Base-by-base conservation (phyloP, 2,888 invertebrate species). In the Rhagophthalmus giganteus region DNA sequence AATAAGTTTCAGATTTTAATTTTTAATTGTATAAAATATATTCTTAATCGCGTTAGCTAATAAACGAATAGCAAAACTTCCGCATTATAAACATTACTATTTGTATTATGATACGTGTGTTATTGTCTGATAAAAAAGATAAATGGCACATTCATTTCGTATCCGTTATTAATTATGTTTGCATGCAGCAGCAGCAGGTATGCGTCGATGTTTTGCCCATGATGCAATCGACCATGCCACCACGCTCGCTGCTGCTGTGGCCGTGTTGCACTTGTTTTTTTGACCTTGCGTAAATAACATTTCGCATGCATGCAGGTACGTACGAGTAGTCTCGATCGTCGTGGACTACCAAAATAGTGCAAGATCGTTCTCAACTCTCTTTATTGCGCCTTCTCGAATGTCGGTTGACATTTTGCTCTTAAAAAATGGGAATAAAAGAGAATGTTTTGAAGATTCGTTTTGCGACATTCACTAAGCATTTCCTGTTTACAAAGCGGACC, bases 401-500 rank as follows among this genome's bases (percentile, higher is more conserved):
- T 9, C 12, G 5, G 12, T 12, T 3, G n/a, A 30, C 30, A 30
- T 30, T 10, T 12, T 13, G 30, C 6, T 30, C 7, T 30, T 30
- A 7, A 30, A 30, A 30, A 20, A 20, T 30, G 30, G 12, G 30
- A 11, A 30, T 30, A 30, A 30, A 30, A 30, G 30, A 30, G 30
- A 30, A 11, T 10, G 30, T 13, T 30, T 30, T 27, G 13, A 27
- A 26, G 27, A 7, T 27, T 10, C 24, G 14, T 14, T 16, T 39
- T 38, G 9, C 20, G 15, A 39, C 20, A 32, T 31, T 13, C 14
- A 26, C 40, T 16, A 38, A 38, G 41, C 30, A 37, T 49, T 41
- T 49, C 49, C 49, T 49, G 49, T 49, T 49, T 42, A 49, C 49
- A 37, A 49, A 41, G 42, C 49, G 34, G 35, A 24, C 20, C 25